Base-by-base conservation (phyloP, 2,113 vertebrate species). In the Bubo bubo region DNA sequence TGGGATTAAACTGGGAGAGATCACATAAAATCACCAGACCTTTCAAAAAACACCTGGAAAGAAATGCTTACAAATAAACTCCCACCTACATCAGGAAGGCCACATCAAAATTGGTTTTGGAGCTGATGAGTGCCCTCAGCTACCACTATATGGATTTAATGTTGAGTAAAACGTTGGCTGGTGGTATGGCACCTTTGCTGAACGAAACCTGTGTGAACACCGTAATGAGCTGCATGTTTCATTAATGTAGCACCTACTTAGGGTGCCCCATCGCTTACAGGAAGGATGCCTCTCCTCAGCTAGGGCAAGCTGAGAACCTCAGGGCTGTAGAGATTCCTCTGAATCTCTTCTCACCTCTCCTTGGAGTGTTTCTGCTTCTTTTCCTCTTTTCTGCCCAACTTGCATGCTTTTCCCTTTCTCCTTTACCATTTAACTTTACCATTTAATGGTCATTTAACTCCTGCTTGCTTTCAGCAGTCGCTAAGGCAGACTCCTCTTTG, bases 121-220 rank as follows among this genome's bases (percentile, higher is more conserved):
- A 60, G 34, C 20, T 21, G n/a, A 67, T 8, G 24, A 80, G 62
- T 41, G 27, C 34, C 37, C 24, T 35, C 37, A 79, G 52, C 24
- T 74, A n/a, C 24, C 0, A 6, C 11, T 21, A 4, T 2, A 4
- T 5, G 18, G n/a, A 35, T 55, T 76, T 59, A 83, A 45, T 0
- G 2, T 4, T 2, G 2, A 59, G 43, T 52, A 72, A 64, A 83
- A 58, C 0, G 1, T 2, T 23, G 64, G 23, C 30, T 68, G 35
- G 27, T 26, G 47, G 17, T 32, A n/a, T 3, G 15, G 22, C 37
- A 6, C 22, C 28, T 63, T 26, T 39, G 50, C 50, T 66, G 64
- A 71, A n/a, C 0, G 3, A 71, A 83, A 77, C 20, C 63, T 5
- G 0, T 4, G 8, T 20, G 14, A 71, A 55, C 5, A 4, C 0